Conservation (phyloP, 1,140 invertebrate genomes). For the Hycleus cichorii region DNA sequence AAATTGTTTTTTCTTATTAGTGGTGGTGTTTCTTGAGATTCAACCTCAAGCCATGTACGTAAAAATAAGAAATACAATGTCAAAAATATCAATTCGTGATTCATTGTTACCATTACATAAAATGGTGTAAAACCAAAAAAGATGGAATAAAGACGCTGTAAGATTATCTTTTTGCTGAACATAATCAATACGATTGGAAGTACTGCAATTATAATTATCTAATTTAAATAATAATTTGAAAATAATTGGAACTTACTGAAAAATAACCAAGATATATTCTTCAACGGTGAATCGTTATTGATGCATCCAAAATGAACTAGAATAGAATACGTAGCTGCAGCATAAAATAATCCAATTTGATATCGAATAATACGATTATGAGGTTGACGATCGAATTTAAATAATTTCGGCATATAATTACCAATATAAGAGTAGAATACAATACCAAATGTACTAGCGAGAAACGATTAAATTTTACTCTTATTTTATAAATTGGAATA, state of each 20-base stretch:
- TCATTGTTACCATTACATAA: constrained; percentile 30
- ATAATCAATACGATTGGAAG: constrained; percentile 22
- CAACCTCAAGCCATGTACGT: constrained; percentile 28
- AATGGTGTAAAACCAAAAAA: constrained; percentile 30
- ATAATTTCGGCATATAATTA: background rate
- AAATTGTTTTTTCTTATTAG: too few species aligned
- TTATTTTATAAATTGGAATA: background rate
- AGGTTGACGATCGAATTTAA: background rate
- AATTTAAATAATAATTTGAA: background rate
- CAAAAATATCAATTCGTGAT: constrained; percentile 29
- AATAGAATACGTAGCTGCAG: constrained; percentile 20
- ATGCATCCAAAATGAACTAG: constrained; percentile 19
- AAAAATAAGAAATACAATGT: constrained; percentile 23
- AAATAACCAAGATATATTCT: constrained; percentile 13
- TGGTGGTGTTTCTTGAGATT: constrained; percentile 5
- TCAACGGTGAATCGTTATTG: constrained; percentile 15
- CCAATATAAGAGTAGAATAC: constrained; percentile 15
- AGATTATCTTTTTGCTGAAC: constrained; percentile 18
- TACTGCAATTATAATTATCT: constrained; percentile 12
- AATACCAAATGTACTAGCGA: constrained; percentile 15
- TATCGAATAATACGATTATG: too few species aligned
- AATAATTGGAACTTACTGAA: background rate
- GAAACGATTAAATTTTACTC: background rate
- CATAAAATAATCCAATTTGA: background rate
- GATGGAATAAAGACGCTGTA: constrained; percentile 13